Evolutionary conservation across 2,797 vertebrate genomes (phyloP), one percentile per base, ranked within the genome.

Genomic region (Cetoscarus ocellatus): DNA sequence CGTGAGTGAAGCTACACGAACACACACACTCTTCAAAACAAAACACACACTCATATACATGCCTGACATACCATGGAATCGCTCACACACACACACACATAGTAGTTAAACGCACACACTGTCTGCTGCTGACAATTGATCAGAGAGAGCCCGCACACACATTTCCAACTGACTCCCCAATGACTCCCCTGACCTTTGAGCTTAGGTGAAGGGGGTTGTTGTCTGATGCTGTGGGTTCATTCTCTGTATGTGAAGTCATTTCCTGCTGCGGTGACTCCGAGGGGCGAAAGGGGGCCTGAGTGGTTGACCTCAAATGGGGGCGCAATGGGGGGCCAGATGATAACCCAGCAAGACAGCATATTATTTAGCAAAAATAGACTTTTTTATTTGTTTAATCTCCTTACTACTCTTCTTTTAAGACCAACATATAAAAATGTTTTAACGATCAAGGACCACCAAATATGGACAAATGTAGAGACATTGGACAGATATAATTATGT

Each of bases 161-260:
- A 61, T 85, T 78, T 78, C 81, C 82, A 74, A 82, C 77, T 75
- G 77, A 84, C 86, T 88, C 81, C 85, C 67, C 47, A 47, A 39
- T 89, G 87, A 89, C 86, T 89, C 58, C 11, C 0, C 40, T 39
- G 82, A 90, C 80, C 82, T 83, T 65, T 86, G 56, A 87, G 83
- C 82, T 67, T 27, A 70, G 85, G 85, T 83, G 82, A 91, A 82
- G 66, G 86, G 68, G 72, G 70, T 74, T 64, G 73, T 79, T 77
- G 77, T 90, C 76, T 84, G 69, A 82, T 67, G 74, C 58, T 71
- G 70, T 13, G 76, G 83, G 84, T 83, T 84, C 90, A 87, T 91
- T 90, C 75, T 86, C 70, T 1, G 73, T 59, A 75, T 70, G 60
- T 92, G 87, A 91, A 86, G 86, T 93, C 85, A 90, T 89, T 91